Evolutionary conservation across 2,113 vertebrate genomes (phyloP), one percentile per base, ranked within the genome.

Genomic region (Caranx melampygus): DNA sequence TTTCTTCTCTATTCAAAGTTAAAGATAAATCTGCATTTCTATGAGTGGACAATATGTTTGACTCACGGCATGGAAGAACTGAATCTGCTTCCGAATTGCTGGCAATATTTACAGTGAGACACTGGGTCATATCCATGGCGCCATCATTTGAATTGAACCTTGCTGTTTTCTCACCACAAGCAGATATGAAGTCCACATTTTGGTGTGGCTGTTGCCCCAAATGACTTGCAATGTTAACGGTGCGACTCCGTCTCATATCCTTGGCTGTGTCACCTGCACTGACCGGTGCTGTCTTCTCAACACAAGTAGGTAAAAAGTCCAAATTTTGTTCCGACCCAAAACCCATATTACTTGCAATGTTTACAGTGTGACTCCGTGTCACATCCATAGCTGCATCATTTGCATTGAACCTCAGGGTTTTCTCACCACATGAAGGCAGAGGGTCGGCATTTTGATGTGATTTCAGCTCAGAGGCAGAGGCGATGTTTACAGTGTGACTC

Each of bases 241-340:
- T 37, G 37, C 37, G 8, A 37, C 37, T 7, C 8, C 37, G 37
- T 37, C 37, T 37, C 37, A 37, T 8, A 37, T 37, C 37, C 37
- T 6, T 42, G 11, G 7, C 40, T 42, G 40, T 10, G 3, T 42
- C 40, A 42, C 11, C 11, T 42, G 40, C 6, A 42, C 8, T 42
- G 1, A 85, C 85, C 20, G 33, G 51, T 1, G 82, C 4, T 2
- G 70, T 82, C 37, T 76, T 84, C 20, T 85, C 72, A 59, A 44
- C 18, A 5, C 18, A 58, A 8, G 14, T 20, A 35, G 31, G 65
- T 4, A 51, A 9, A 3, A 44, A 12, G 14, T 78, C 55, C 6
- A 55, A 7, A 52, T 69, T 33, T n/a, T 45, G 67, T 6, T 35
- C 7, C 0, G 26, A 26, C 6, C 15, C 18, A 1, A 2, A 18